phyloP scores from a whole-genome alignment of 2,797 vertebrate species.

The Galaxias olidus region DNA sequence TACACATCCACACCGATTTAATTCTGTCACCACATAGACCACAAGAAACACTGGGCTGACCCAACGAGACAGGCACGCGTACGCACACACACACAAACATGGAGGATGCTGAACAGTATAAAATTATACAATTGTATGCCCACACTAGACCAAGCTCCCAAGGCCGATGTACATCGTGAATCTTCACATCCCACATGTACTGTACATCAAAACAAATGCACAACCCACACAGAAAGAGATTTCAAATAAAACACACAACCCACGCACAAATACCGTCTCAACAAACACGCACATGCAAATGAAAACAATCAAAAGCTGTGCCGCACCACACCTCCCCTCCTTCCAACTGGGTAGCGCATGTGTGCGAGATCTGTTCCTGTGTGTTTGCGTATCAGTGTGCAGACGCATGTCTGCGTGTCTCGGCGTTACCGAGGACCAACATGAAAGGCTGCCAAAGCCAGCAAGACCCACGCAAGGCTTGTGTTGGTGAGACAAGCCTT shows the following conservation, averaged over 20 bases:
- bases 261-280: no score
- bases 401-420: background rate
- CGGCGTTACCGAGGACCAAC: background rate
- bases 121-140: background rate
- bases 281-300: no score
- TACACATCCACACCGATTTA: slow-evolving; percentile 14
- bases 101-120: background rate
- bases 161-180: no score
- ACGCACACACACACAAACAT: slow-evolving; percentile 20
- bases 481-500: background rate
- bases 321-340: no score
- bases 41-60: slow-evolving; percentile 24
- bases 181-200: no score
- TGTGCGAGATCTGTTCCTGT: background rate
- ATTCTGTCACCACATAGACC: slow-evolving; percentile 30
- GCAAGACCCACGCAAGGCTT: background rate
- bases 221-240: no score
- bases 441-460: slow-evolving; percentile 13
- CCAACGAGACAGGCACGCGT: slow-evolving; percentile 6
- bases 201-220: no score
- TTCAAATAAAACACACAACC: no score
- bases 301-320: no score
- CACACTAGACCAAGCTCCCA: background rate
- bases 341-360: background rate
- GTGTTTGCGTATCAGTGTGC: background rate